These are phyloP conservation scores for Xiphias gladius DNA, from an alignment of 2,113 vertebrate genomes.

Conservation along the genomic window DNA sequence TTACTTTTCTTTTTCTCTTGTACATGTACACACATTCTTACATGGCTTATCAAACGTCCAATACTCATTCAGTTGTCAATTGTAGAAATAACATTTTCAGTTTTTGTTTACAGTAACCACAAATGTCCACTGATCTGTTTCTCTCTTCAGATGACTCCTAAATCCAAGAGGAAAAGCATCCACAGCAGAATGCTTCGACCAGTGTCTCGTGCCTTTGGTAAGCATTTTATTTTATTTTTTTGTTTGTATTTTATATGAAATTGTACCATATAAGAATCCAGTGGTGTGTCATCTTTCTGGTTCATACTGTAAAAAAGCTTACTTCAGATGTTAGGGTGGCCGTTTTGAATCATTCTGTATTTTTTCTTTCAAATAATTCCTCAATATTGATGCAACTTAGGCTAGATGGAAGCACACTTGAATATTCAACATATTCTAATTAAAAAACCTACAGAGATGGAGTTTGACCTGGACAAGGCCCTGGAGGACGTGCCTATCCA, in stretches of 20 bases:
- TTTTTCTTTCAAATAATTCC: not conserved
- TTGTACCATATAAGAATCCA: not conserved
- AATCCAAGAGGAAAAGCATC: constrained; percentile 98
- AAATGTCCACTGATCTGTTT: not conserved
- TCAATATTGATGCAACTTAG: not conserved
- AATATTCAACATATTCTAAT: not conserved
- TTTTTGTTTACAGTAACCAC: not conserved
- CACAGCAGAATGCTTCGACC: constrained; percentile 98
- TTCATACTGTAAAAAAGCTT: not conserved
- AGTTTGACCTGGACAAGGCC: constrained; percentile 97
- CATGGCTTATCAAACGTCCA: not conserved
- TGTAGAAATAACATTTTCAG: not conserved
- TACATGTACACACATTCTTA: not conserved
- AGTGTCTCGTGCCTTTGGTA: constrained; percentile 96
- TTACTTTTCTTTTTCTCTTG: not conserved
- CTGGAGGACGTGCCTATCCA: constrained; percentile 94
- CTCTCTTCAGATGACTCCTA: constrained; percentile 93
- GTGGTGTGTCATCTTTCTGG: rapidly evolving
- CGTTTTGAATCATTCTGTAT: not conserved
- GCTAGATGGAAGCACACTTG: not conserved
- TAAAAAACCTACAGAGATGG: constrained; percentile 90
- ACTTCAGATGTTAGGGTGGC: not conserved
- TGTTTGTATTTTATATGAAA: not conserved
- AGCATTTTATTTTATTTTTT: constrained; percentile 39
- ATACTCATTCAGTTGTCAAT: not conserved